Percentiles rank a stretch among this genome's conserved stretches.
phyloP scores from a whole-genome alignment of 2,797 vertebrate species.

The Oreochromis mossambicus region DNA sequence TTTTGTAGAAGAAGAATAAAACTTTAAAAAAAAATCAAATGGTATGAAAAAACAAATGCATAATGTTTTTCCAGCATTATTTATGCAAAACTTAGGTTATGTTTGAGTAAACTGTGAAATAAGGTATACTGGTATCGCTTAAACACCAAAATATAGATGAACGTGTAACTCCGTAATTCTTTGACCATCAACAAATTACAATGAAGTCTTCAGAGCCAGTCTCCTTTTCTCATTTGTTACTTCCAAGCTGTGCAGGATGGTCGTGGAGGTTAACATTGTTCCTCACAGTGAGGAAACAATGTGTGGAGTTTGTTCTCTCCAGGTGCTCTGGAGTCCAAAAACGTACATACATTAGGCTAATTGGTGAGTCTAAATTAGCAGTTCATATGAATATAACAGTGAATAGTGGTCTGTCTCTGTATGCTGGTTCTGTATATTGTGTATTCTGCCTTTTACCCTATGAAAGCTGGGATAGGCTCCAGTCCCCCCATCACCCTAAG shows the following conservation, averaged over 20 bases:
- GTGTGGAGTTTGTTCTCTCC: fast-evolving
- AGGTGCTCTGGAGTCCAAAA: not conserved
- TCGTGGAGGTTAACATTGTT: not conserved
- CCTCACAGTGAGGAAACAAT: fast-evolving
- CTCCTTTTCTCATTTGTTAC: not conserved
- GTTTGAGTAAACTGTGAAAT: not conserved
- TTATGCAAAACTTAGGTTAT: not conserved
- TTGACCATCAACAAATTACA: not conserved
- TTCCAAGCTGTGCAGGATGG: not conserved
- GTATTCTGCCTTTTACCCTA: not conserved
- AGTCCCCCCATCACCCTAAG: not conserved
- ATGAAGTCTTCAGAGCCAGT: not conserved
- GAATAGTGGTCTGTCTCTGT: not conserved
- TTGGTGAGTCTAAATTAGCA: not conserved
- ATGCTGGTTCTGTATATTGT: not conserved
- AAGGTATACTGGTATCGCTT: fast-evolving
- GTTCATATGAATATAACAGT: not conserved
- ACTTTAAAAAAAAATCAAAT: fast-evolving
- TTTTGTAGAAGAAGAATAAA: not conserved
- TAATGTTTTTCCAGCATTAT: not conserved
- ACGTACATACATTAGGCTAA: fast-evolving
- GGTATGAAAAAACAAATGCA: not conserved
- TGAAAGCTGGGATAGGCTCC: fast-evolving
- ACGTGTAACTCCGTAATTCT: fast-evolving
- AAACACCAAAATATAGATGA: not conserved